A percentile compares a stretch with the other conserved stretches of the same genome.
Evolutionary conservation across 2,888 invertebrate genomes (phyloP).

Genomic region (Eupeodes luniger): DNA sequence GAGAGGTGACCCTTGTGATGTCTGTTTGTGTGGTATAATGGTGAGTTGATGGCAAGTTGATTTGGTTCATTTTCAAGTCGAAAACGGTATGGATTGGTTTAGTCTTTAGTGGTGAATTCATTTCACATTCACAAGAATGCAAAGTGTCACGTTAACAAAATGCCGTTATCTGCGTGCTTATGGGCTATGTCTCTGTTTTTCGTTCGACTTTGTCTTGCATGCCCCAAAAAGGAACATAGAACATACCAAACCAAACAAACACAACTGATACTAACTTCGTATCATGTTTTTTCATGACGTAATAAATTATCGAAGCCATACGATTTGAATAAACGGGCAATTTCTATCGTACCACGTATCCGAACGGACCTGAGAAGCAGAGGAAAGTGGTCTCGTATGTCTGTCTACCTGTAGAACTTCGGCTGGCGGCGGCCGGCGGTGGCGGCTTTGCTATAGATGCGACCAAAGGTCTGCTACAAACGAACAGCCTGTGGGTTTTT

Average conservation of each 20-base stretch:
- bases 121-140: conserved; percentile 59
- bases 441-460: background rate
- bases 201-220: conserved; percentile 9
- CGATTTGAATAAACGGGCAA: conserved; percentile 71
- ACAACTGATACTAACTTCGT: conserved; percentile 41
- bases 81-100: background rate
- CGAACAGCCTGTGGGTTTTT: background rate
- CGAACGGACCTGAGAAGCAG: background rate
- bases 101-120: conserved; percentile 41
- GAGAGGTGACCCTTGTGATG: conserved; percentile 7
- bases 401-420: conserved; percentile 51
- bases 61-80: background rate
- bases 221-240: conserved; percentile 13
- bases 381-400: background rate
- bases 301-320: conserved; percentile 71
- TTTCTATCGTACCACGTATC: conserved; percentile 36
- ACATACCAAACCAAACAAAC: background rate
- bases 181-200: conserved; percentile 26
- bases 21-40: conserved; percentile 1
- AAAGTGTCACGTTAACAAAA: conserved; percentile 75
- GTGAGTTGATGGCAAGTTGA: background rate
- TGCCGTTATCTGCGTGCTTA: conserved; percentile 66
- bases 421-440: too few species aligned
- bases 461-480: background rate
- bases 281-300: conserved; percentile 60